Conservation (phyloP, 2,113 vertebrate genomes). For the Heterotis niloticus region DNA sequence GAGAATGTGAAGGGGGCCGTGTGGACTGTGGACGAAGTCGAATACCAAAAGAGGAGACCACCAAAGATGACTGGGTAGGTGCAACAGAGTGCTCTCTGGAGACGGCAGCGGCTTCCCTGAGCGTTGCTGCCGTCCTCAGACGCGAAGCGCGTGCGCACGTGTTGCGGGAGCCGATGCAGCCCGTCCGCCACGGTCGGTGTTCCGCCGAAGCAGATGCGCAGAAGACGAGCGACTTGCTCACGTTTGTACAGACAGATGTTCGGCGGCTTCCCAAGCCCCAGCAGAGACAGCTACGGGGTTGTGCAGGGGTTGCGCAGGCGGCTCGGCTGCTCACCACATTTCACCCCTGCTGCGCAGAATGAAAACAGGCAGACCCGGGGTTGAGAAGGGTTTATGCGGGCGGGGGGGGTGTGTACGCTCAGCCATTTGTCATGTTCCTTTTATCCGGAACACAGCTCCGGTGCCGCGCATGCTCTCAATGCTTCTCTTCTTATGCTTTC, state of each 20-base stretch:
- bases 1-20: slow-evolving; percentile 98
- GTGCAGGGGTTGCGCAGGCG: slow-evolving; percentile 7
- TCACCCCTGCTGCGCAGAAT: slow-evolving; percentile 7
- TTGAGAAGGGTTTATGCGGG: neutral
- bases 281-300: slow-evolving; percentile 32
- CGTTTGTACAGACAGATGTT: slow-evolving; percentile 45
- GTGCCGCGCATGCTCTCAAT: neutral
- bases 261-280: slow-evolving; percentile 28
- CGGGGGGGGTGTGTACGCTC: neutral
- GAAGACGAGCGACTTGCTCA: slow-evolving; percentile 29
- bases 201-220: slow-evolving; percentile 38
- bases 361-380: neutral
- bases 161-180: neutral
- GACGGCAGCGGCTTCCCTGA: neutral
- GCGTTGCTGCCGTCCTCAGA: neutral
- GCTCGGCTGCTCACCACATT: slow-evolving; percentile 25
- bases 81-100: no score
- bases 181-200: slow-evolving; percentile 30
- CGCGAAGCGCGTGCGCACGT: no score
- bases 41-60: slow-evolving; percentile 99
- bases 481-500: slow-evolving; percentile 19
- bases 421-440: neutral
- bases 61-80: slow-evolving; percentile 98
- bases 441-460: neutral
- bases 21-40: slow-evolving; percentile 97